phyloP scores from a whole-genome alignment of 2,888 invertebrate species.

The Lymantria monacha region DNA sequence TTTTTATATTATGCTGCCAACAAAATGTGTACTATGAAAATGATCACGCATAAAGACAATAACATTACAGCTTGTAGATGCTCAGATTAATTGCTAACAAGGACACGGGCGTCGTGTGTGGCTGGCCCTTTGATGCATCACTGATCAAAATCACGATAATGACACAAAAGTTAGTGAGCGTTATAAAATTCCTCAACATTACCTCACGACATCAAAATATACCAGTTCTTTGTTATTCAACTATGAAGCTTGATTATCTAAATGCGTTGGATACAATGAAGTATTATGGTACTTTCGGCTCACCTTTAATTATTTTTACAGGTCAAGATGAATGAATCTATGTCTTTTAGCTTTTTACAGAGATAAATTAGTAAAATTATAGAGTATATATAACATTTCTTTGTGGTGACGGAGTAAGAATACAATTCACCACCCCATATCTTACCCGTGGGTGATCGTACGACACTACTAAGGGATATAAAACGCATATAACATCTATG shows the following conservation, averaged over 20 bases:
- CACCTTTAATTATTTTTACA: constrained; percentile 60
- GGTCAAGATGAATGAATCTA: constrained; percentile 37
- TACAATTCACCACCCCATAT: too few relatives aligned
- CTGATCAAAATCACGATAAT: constrained; percentile 74
- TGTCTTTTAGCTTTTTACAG: constrained; percentile 16
- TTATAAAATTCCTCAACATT: constrained; percentile 66
- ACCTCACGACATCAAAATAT: constrained; percentile 71
- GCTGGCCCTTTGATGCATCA: constrained; percentile 59
- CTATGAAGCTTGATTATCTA: constrained; percentile 64
- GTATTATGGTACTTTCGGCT: constrained; percentile 52
- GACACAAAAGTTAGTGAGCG: constrained; percentile 55
- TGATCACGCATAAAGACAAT: constrained; percentile 36
- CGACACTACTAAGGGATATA: too few relatives aligned
- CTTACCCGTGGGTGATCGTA: too few relatives aligned
- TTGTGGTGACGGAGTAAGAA: too few relatives aligned
- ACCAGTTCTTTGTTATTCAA: constrained; percentile 47
- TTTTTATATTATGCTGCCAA: constrained; percentile 4
- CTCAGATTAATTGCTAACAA: constrained; percentile 64
- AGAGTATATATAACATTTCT: too few relatives aligned
- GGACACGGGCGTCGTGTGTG: constrained; percentile 73
- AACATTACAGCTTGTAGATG: constrained; percentile 44
- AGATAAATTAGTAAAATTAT: constrained; percentile 8
- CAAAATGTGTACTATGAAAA: constrained; percentile 17
- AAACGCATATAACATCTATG: too few relatives aligned
- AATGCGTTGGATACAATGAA: constrained; percentile 60